A percentile compares a stretch with the other conserved stretches of the same genome.
Evolutionary conservation across 35 echinoderm and acorn worm genomes (phyloP).

Genomic region (Lytechinus pictus): DNA sequence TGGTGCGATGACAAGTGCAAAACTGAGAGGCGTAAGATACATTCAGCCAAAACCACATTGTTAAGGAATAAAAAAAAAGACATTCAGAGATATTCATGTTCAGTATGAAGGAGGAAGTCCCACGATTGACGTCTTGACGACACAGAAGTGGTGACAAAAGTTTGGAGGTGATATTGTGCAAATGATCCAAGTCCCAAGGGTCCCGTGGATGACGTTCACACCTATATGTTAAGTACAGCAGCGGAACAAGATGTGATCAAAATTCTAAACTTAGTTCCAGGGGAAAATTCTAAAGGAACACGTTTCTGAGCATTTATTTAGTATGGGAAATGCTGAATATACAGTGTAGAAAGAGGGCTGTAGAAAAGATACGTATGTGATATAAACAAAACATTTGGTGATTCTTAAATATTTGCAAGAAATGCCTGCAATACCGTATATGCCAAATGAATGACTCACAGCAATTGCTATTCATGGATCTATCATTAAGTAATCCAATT

Average conservation of each 20-base stretch:
- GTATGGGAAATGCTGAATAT: background rate
- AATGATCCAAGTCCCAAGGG: background rate
- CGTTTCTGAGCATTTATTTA: background rate
- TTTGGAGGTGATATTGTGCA: background rate
- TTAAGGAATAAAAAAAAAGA: background rate
- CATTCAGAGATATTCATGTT: background rate
- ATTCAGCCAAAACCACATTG: background rate
- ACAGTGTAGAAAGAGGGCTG: background rate
- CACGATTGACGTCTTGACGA: background rate
- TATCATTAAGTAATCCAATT: background rate
- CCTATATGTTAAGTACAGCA: background rate
- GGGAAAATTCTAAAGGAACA: background rate
- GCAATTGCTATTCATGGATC: background rate
- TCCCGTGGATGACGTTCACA: background rate
- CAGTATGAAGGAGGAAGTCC: background rate
- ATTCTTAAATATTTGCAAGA: background rate
- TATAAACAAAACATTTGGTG: background rate
- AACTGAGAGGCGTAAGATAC: background rate
- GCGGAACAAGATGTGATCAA: background rate
- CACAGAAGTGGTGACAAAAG: background rate
- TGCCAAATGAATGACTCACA: background rate
- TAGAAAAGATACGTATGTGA: background rate
- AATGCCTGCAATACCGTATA: background rate
- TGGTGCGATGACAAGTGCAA: background rate
- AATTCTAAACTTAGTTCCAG: background rate